phyloP scores from a whole-genome alignment of 2,888 invertebrate genomes.

The Cephus sareptanus region DNA sequence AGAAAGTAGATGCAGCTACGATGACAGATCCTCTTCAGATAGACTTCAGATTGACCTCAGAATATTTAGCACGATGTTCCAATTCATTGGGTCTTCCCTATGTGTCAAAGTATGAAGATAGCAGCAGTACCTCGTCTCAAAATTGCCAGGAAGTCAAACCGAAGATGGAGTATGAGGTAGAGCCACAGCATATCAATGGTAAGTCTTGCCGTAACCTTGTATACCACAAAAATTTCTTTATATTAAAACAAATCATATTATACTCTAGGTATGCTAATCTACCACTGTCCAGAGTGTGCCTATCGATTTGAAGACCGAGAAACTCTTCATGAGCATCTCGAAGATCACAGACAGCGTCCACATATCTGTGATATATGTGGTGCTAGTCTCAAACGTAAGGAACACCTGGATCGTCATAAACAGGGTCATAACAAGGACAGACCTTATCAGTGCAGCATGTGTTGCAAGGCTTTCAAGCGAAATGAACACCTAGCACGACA shows the following conservation, averaged over 20 bases:
- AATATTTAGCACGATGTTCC: slow-evolving; percentile 60
- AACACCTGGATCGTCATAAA: slow-evolving; percentile 83
- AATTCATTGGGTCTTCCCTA: slow-evolving; percentile 58
- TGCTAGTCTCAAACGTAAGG: slow-evolving; percentile 81
- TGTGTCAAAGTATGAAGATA: slow-evolving; percentile 55
- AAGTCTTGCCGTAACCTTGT: slow-evolving; percentile 9
- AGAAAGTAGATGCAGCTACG: slow-evolving; percentile 62
- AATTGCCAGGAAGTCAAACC: slow-evolving; percentile 49
- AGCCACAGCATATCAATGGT: slow-evolving; percentile 60
- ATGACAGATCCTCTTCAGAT: slow-evolving; percentile 63
- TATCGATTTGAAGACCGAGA: slow-evolving; percentile 59
- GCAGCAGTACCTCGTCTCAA: slow-evolving; percentile 44
- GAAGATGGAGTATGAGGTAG: slow-evolving; percentile 57
- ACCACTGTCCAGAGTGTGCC: slow-evolving; percentile 61
- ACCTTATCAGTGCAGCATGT: slow-evolving; percentile 82
- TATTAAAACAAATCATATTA: neutral
- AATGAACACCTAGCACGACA: slow-evolving; percentile 86
- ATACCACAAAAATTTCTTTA: neutral
- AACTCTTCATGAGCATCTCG: slow-evolving; percentile 73
- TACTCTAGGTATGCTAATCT: slow-evolving; percentile 52
- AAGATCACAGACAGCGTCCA: slow-evolving; percentile 82
- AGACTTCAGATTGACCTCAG: slow-evolving; percentile 60
- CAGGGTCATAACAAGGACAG: slow-evolving; percentile 84
- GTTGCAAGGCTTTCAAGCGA: slow-evolving; percentile 83
- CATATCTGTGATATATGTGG: slow-evolving; percentile 84